Evolutionary conservation across 92 coral and sea anemone species (phyloP), one percentile per base, ranked within the genome.

Genomic region (Zoanthus solanderi): DNA sequence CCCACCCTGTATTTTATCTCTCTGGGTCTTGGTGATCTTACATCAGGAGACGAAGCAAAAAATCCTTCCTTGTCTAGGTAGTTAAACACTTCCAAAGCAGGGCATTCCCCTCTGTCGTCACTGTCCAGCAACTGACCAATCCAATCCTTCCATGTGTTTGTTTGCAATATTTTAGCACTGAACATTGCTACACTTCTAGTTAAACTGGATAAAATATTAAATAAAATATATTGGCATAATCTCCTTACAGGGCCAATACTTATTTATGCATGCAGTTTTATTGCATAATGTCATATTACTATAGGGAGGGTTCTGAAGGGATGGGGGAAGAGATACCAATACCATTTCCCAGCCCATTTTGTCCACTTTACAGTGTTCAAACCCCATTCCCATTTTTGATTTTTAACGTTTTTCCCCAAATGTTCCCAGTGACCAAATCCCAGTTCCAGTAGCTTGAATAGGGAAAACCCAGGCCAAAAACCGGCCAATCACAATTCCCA

Each of bases 51-150:
- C 54, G 88, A 57, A 10, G 89, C 98, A 94, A 93, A 97, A 82
- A 92, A 83, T 5, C 98, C 99, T 44, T 79, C 89, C n/a, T 89
- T 90, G 78, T 92, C 94, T 34, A 80, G 91, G 73, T 87, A 92
- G 18, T 95, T 92, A 46, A 97, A 68, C 14, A 97, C 98, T 84
- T 97, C 99, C 58, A 80, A 78, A 1, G 99, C 99, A 11, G 98
- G 95, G 71, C 99, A 95, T 83, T 97, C 96, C 7, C 98, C 99
- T 34, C 92, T 83, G 65, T 95, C 95, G 18, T 92, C 97, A 12
- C 88, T 90, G 23, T 78, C 88, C 10, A 87, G 52, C 81, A 94
- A 86, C 34, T 96, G 91, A 15, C 84, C 80, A 30, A 93, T 28
- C 97, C 94, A 91, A 18, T 91, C 95, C 68, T 87, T 94, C 93